Percentiles rank a stretch among this genome's conserved stretches.
Conservation (phyloP, 2,113 vertebrate species). For the Dipodomys spectabilis region DNA sequence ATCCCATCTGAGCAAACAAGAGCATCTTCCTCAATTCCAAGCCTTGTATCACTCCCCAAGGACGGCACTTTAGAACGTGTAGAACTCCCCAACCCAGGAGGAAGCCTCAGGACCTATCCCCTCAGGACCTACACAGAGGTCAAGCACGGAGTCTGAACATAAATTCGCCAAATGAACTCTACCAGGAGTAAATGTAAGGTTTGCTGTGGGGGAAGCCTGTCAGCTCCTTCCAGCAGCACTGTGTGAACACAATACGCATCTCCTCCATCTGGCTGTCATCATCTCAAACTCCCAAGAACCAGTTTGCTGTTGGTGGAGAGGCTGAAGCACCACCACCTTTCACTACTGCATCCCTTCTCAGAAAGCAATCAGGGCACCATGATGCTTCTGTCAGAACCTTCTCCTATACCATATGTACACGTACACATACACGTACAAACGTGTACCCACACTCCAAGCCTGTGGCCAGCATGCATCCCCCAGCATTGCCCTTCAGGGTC, state of each 20-base stretch:
- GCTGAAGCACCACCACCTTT: background rate
- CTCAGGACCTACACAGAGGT: background rate
- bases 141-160: background rate
- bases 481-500: background rate
- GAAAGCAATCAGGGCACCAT: accelerated
- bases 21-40: background rate
- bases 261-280: background rate
- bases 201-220: background rate
- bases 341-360: background rate
- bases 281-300: background rate
- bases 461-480: background rate
- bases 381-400: background rate
- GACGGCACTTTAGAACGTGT: background rate
- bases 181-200: background rate
- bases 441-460: background rate
- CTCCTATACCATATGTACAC: too few species aligned
- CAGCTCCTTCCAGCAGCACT: background rate
- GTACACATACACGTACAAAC: too few species aligned
- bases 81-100: background rate
- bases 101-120: too few species aligned
- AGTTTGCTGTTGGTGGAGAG: background rate
- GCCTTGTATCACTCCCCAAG: background rate
- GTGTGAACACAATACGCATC: background rate
- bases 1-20: background rate
- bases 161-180: background rate